Evolutionary conservation across 2,888 invertebrate species (phyloP), one percentile per base, ranked within the genome.

Genomic region (Ariolimax columbianus): DNA sequence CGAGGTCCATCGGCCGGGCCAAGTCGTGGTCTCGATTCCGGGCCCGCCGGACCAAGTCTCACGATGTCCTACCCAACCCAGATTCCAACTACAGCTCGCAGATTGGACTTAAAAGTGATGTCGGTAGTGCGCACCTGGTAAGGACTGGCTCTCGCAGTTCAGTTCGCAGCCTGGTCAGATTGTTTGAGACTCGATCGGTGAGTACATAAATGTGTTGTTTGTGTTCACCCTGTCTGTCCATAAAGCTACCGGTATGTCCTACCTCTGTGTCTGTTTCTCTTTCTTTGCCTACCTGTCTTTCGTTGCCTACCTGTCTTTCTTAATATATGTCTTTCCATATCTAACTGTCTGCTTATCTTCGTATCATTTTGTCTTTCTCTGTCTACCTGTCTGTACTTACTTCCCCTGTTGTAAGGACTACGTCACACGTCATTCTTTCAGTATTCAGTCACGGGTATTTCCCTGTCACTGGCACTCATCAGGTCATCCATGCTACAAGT

Each of bases 131-230:
- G 11, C 4, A 84, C 40, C 83, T 88, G 84, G 85, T 88, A 2
- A 72, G 88, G 30, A 87, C 88, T 26, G 88, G 88, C 47, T 88
- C 88, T 26, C 86, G 87, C 30, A 88, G 83, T 36, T 89, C 89
- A 23, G 89, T 89, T 23, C 79, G 88, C 19, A 88, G 86, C 73
- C 82, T 88, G n/a, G 88, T 88, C n/a, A 86, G 86, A 43, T 79
- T 89, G 51, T 89, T 89, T 86, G 89, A 89, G 77, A 87, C 83
- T n/a, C 87, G 85, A 78, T 81, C 72, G 83, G 85, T 87, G 81
- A 83, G 87, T 77, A 77, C 43, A 51, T 36, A 3, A 38, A 38
- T 6, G 36, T 40, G 9, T 14, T 6, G 55, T 55, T 63, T 63
- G 2, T 63, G 23, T 63, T 63, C 4, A n/a, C n/a, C 4, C 23